These are phyloP conservation scores for Hexactinellida sp. DNA, from an alignment of 37 sponge, comb jelly and placozoan species.

Conservation along the genomic window DNA sequence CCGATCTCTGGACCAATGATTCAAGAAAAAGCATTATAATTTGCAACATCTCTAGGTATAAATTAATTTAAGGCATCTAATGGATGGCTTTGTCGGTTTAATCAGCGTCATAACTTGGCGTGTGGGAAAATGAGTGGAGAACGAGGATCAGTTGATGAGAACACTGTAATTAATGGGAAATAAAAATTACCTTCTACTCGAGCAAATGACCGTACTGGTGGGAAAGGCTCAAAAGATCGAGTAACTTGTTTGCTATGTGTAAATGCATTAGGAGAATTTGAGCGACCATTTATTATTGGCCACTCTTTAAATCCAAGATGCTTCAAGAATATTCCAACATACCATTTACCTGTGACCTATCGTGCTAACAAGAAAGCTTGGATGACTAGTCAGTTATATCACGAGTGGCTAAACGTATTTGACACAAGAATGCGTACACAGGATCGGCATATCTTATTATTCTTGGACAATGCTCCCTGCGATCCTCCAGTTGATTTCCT, in stretches of 20 bases:
- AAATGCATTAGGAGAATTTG: neutral
- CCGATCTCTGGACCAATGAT: neutral
- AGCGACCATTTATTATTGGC: neutral
- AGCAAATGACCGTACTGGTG: neutral
- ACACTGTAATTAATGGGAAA: neutral
- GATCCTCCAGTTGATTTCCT: neutral
- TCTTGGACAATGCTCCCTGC: neutral
- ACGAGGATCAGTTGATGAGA: neutral
- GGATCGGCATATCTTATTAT: neutral
- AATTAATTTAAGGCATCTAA: neutral
- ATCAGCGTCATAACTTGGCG: neutral
- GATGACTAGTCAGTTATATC: neutral
- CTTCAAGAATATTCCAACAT: neutral
- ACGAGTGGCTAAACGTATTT: neutral
- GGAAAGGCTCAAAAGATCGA: neutral
- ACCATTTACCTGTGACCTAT: neutral
- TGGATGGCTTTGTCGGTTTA: neutral
- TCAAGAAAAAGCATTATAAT: conserved; percentile 5
- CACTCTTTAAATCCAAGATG: neutral
- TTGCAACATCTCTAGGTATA: neutral
- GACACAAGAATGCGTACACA: neutral
- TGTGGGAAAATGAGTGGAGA: neutral
- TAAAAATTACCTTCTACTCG: neutral
- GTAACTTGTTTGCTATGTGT: neutral
- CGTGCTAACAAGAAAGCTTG: conserved; percentile 15